Base-by-base conservation (phyloP, 2,797 vertebrate species). In the Streptopelia turtur region DNA sequence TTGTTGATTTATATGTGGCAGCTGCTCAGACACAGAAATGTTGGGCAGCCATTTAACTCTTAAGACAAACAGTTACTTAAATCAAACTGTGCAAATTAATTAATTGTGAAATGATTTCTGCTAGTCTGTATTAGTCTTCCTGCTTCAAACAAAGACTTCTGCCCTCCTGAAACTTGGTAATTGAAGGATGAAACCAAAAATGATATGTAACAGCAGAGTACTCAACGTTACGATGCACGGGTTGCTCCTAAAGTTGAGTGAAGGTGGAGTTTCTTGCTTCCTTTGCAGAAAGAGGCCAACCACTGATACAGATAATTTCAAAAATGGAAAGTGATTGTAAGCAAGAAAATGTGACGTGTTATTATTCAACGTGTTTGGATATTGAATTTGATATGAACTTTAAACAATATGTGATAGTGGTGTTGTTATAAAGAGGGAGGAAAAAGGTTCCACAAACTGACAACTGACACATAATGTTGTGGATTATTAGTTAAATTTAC, bases 201-300 rank as follows among this genome's bases (percentile, higher is more conserved):
- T 43, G 2, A 33, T 39, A 5, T 53, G 16, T 35, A 39, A 20
- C 43, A 50, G 13, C 30, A 28, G 28, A 45, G 5, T 53, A 20
- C 6, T 52, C 6, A 5, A 0, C 1, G 1, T 31, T 30, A 4
- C 5, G 35, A 49, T 79, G 14, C 3, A 5, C 15, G 43, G 20
- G 11, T 45, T 74, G 7, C 17, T 88, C 24, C 55, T 89, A 3
- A 82, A 56, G 14, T 17, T 45, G n/a, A 45, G 16, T 16, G 22
- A 70, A 72, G 33, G 13, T 49, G 50, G 13, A 75, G 9, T 45
- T 43, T 59, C 35, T 56, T 55, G 15, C 15, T 69, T 41, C 8
- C 9, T 39, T 70, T 60, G 27, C 16, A 64, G 61, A 31, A 71
- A 60, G n/a, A 61, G 15, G 15, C 18, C 33, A 65, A 6, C 5